These are phyloP conservation scores for Orthonyx spaldingii DNA, from an alignment of 2,113 vertebrate species.

Conservation along the genomic window DNA sequence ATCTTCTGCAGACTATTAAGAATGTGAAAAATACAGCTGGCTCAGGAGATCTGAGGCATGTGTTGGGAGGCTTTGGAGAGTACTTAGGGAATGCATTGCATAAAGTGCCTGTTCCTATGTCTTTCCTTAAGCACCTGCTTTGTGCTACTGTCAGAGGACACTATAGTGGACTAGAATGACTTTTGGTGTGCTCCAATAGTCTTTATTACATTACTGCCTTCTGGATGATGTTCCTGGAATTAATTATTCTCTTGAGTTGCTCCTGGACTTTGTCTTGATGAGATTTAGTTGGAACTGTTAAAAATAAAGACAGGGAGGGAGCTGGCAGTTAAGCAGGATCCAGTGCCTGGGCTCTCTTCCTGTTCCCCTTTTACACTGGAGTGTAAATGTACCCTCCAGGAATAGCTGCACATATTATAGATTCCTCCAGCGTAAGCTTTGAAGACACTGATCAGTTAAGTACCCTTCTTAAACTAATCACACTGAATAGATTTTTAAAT, in stretches of 20 bases:
- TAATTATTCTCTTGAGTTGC: background rate
- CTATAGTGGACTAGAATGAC: background rate
- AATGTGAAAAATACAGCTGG: background rate
- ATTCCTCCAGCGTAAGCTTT: background rate
- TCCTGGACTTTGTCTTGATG: background rate
- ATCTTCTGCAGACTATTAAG: background rate
- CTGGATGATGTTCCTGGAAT: background rate
- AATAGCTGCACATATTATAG: background rate
- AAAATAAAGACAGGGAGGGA: background rate
- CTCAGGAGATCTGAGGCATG: background rate
- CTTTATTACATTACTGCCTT: background rate
- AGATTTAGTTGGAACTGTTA: background rate
- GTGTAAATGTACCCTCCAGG: background rate
- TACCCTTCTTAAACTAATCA: conserved; percentile 21
- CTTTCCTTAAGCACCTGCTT: background rate
- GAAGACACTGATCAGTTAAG: background rate
- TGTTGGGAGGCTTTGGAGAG: background rate
- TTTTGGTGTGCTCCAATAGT: background rate
- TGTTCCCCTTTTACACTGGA: background rate
- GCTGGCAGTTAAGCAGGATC: background rate
- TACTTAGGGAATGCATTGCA: background rate
- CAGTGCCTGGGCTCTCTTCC: background rate
- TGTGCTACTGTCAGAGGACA: background rate
- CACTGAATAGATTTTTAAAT: background rate
- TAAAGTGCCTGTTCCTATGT: background rate